Base-by-base conservation (phyloP, 2,888 invertebrate species). In the Pollenia amentaria region DNA sequence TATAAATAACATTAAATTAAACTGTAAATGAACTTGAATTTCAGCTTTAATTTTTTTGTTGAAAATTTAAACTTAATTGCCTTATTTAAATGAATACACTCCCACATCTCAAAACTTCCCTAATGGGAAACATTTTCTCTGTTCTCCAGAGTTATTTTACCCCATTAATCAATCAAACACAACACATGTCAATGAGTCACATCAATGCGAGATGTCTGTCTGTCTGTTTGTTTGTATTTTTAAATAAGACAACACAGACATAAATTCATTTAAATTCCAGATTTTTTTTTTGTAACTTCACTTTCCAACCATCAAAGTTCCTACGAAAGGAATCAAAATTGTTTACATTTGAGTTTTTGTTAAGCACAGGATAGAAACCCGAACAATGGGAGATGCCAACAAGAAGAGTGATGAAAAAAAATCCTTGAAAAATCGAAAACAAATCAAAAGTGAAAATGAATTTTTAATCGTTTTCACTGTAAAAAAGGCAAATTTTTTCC, bases 161-260 rank as follows among this genome's bases (percentile, higher is more conserved):
- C 57, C 73, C 62, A 82, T 79, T 82, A 70, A 77, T 81, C 78
- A 82, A 79, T 84, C 81, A 85, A 64, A 82, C 18, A 88, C 89
- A 89, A 84, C 88, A 88, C 84, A 87, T 89, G 89, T 87, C 88
- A 88, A 84, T 84, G 84, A 88, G 84, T 85, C 87, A 83, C 76
- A 82, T 62, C 76, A 76, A 69, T 82, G 60, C 69, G 60, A 76
- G 38, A 67, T 69, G 73, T 73, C 57, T 84, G 84, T 69, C 29
- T 29, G 29, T 29, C 29, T 29, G 29, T 73, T 64, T 84, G 84
- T 77, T 79, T 88, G 84, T 69, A 79, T 77, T 82, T 85, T 88
- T 85, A 87, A 85, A 76, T 85, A 85, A 85, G 85, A 65, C 84
- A 87, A 84, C 84, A 87, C 72, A 84, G 80, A 84, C 87, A 82